Conservation (phyloP, 2,888 invertebrate genomes). For the Netelia virgata region DNA sequence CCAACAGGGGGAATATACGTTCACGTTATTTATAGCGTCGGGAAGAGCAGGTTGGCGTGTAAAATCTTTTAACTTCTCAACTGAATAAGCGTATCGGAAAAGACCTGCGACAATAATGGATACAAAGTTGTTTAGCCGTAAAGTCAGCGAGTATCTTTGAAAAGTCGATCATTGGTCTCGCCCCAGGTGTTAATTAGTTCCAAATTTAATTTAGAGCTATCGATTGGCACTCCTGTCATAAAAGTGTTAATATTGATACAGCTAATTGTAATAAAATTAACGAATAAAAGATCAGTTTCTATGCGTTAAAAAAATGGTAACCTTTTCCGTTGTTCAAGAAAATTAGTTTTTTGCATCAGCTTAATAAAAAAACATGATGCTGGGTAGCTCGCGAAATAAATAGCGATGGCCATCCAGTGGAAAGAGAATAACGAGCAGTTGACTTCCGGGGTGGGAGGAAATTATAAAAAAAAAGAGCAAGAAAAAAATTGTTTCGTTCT, state of each 20-base stretch:
- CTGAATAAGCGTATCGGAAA: constrained; percentile 13
- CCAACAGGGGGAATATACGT: constrained; percentile 56
- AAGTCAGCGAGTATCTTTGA: constrained; percentile 14
- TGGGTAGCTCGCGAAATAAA: constrained; percentile 45
- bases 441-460: constrained; percentile 40
- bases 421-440: constrained; percentile 23
- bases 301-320: not conserved
- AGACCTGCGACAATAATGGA: constrained; percentile 47
- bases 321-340: no score
- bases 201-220: not conserved
- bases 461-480: constrained; percentile 8
- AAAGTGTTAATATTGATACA: not conserved
- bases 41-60: constrained; percentile 36
- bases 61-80: constrained; percentile 57
- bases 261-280: not conserved
- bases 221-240: not conserved
- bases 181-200: not conserved
- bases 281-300: not conserved
- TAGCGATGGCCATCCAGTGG: constrained; percentile 24
- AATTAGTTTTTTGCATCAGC: no score
- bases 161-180: not conserved
- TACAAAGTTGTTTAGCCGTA: constrained; percentile 37
- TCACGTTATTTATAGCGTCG: constrained; percentile 63
- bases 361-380: not conserved
- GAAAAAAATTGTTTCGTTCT: constrained; percentile 28